Evolutionary conservation across 2,888 invertebrate species (phyloP), one percentile per base, ranked within the genome.

Genomic region (Apamea anceps): DNA sequence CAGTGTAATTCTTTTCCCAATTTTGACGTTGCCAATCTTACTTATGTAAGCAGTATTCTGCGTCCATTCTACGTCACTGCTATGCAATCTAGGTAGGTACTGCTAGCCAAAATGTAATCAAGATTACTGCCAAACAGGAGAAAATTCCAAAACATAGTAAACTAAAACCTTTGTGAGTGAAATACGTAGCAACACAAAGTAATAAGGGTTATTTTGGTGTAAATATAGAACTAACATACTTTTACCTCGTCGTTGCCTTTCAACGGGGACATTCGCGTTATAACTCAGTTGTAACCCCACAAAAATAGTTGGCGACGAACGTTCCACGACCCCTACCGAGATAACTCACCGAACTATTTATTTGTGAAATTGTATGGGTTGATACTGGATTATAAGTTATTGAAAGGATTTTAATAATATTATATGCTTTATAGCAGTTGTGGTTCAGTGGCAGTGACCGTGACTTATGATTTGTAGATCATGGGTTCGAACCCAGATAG

Each of bases 271-370:
- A 90, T 87, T 89, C 85, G 75, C 87, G 91, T 90, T 91, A 90
- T 93, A 93, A 94, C 91, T 93, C 91, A 93, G 91, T 87, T 91
- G 89, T 90, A 91, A 91, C 92, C 90, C 91, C 90, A 85, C 88
- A 89, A 89, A 93, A 93, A 93, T 94, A 94, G 94, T 94, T 93
- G 91, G 92, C 89, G 91, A 93, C 91, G 88, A 89, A 83, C 91
- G 90, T 90, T 87, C 88, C 88, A 86, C 21, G 60, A 82, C 90
- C 92, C 91, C 88, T 95, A 95, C 94, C 84, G 90, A 25, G 37
- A 32, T 0, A 78, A 81, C 77, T 88, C 82, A 67, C 65, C 2
- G 15, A 25, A 68, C 63, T 48, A 81, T 82, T 77, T 78, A 77
- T 68, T 67, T 68, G 13, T 48, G 7, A 54, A 28, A 25, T 12